phyloP scores from a whole-genome alignment of 2,797 vertebrate species.

The Poeciliopsis paucimaculata region DNA sequence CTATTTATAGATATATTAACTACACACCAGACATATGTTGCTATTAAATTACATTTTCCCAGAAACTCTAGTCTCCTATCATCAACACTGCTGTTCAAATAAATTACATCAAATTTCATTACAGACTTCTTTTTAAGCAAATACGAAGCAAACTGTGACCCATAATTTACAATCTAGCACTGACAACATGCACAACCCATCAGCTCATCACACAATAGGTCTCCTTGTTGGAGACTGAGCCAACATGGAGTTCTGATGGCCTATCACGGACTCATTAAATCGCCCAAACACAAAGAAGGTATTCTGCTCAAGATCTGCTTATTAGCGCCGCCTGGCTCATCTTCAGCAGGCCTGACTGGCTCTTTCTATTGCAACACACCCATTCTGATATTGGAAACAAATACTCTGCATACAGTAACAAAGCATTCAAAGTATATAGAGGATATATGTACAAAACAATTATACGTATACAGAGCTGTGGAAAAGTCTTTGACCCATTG shows the following conservation, averaged over 20 bases:
- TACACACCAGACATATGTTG: background rate
- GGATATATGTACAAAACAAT: background rate
- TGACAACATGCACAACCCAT: conserved; percentile 50
- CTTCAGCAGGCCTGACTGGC: conserved; percentile 25
- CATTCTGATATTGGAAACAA: conserved; percentile 31
- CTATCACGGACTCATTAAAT: conserved; percentile 76
- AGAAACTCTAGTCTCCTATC: background rate
- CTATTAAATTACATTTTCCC: background rate
- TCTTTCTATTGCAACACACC: conserved; percentile 25
- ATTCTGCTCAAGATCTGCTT: conserved; percentile 64
- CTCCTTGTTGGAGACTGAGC: conserved; percentile 62
- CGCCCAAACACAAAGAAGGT: conserved; percentile 70
- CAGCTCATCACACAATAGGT: conserved; percentile 59
- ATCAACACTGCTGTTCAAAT: background rate
- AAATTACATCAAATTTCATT: conserved; percentile 10
- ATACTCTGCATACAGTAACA: conserved; percentile 4
- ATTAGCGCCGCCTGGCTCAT: conserved; percentile 51
- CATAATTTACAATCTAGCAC: conserved; percentile 34
- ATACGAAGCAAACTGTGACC: conserved; percentile 46
- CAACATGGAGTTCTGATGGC: conserved; percentile 43
- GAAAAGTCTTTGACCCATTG: background rate
- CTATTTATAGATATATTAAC: too few relatives aligned
- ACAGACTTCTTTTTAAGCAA: conserved; percentile 31
- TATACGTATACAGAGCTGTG: background rate
- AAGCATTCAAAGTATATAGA: background rate